These are phyloP conservation scores for Emys orbicularis DNA, from an alignment of 2,797 vertebrate species.

Conservation along the genomic window DNA sequence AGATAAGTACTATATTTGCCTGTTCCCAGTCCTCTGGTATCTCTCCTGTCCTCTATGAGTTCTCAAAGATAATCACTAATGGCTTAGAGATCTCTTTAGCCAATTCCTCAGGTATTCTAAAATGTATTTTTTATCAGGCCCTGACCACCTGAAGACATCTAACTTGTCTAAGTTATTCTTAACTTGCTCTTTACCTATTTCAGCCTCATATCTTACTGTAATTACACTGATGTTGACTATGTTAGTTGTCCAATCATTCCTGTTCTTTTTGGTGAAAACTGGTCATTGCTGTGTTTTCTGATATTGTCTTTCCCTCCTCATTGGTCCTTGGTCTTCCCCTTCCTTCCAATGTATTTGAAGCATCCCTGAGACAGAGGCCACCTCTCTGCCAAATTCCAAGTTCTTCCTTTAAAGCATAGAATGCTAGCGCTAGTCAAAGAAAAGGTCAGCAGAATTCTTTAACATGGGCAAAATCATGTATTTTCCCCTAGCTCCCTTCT, in stretches of 20 bases:
- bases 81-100: neutral
- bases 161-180: neutral
- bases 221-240: neutral
- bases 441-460: neutral
- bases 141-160: neutral
- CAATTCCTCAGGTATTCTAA: neutral
- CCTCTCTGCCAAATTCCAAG: neutral
- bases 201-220: neutral
- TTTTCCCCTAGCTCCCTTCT: neutral
- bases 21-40: neutral
- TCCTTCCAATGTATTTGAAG: neutral
- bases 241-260: neutral
- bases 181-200: neutral
- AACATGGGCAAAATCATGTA: fast-evolving
- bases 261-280: neutral
- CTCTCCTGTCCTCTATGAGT: neutral
- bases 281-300: neutral
- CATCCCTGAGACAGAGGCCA: neutral
- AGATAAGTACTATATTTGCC: neutral
- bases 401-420: neutral
- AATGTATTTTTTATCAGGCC: neutral
- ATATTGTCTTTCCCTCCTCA: neutral
- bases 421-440: neutral
- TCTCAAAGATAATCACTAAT: neutral
- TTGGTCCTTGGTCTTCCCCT: neutral